Evolutionary conservation across 2,113 vertebrate species (phyloP).

Genomic region (Malurus elegans): DNA sequence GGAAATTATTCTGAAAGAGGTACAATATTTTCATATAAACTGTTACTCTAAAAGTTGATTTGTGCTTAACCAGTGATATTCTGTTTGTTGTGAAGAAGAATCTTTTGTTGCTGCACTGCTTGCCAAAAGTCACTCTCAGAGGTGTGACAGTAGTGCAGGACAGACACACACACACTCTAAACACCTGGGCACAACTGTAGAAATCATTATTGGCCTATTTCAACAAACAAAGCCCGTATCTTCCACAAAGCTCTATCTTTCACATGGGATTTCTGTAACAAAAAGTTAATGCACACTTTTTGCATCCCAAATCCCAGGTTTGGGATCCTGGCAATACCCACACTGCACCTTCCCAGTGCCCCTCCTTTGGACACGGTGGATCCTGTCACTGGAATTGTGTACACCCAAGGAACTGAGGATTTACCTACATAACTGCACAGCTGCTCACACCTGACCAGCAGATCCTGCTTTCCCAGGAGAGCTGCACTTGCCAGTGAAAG

Average conservation of each 20-base stretch:
- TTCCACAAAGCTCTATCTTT: neutral
- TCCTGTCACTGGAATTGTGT: neutral
- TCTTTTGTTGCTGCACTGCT: neutral
- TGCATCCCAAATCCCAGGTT: too few relatives aligned
- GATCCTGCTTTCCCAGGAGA: neutral
- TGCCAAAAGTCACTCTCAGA: neutral
- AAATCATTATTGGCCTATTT: neutral
- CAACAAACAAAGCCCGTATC: neutral
- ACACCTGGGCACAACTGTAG: neutral
- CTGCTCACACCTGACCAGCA: neutral
- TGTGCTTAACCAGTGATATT: neutral
- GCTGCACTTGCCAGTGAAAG: neutral
- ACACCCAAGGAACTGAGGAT: neutral
- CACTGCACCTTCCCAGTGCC: fast-evolving
- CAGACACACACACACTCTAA: neutral
- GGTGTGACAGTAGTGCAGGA: neutral
- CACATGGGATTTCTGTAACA: neutral
- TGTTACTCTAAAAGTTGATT: neutral
- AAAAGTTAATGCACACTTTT: neutral
- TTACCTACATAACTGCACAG: fast-evolving
- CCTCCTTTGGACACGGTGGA: neutral
- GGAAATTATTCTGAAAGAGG: neutral
- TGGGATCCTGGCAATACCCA: neutral
- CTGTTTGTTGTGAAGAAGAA: neutral
- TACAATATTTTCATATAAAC: neutral